phyloP scores from a whole-genome alignment of 2,797 vertebrate species.

The Pangasius sanitwongsei region DNA sequence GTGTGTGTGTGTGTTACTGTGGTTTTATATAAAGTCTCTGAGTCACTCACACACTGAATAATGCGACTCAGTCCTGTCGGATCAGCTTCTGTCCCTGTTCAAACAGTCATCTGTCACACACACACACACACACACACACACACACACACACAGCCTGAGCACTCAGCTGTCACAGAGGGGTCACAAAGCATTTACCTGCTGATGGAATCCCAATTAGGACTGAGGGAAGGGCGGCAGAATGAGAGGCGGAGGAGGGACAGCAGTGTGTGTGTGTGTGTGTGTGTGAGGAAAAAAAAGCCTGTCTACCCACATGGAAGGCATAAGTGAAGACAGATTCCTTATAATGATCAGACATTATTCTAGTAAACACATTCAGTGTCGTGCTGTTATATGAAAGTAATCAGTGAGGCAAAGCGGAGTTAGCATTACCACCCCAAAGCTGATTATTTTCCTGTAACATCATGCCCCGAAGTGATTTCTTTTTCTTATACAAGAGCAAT shows the following conservation, averaged over 20 bases:
- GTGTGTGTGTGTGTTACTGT: constrained; percentile 30
- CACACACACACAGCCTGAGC: constrained; percentile 24
- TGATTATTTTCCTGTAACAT: not conserved
- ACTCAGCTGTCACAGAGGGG: constrained; percentile 91
- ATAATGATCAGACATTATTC: not conserved
- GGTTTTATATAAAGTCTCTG: constrained; percentile 54
- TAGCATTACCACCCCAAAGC: too few relatives aligned
- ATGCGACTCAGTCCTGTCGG: constrained; percentile 84
- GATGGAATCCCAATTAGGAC: constrained; percentile 99
- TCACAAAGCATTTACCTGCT: constrained; percentile 96
- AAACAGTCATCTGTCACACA: constrained; percentile 68
- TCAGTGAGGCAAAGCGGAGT: not conserved
- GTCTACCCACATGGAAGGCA: not conserved
- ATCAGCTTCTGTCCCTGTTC: constrained; percentile 82
- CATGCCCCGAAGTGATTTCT: not conserved
- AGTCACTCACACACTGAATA: constrained; percentile 68
- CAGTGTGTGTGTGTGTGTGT: constrained; percentile 20
- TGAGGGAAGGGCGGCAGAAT: constrained; percentile 72
- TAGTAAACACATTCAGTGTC: not conserved
- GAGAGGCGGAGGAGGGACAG: constrained; percentile 57
- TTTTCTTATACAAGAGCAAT: not conserved
- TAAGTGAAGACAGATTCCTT: not conserved
- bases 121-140: constrained; percentile 15
- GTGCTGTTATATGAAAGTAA: not conserved
- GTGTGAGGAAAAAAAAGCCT: not conserved